Percentiles rank a stretch among this genome's conserved stretches.
These are phyloP conservation scores for Drosophila ananassae DNA, from an alignment of 1,140 invertebrate species.

Conservation along the genomic window DNA sequence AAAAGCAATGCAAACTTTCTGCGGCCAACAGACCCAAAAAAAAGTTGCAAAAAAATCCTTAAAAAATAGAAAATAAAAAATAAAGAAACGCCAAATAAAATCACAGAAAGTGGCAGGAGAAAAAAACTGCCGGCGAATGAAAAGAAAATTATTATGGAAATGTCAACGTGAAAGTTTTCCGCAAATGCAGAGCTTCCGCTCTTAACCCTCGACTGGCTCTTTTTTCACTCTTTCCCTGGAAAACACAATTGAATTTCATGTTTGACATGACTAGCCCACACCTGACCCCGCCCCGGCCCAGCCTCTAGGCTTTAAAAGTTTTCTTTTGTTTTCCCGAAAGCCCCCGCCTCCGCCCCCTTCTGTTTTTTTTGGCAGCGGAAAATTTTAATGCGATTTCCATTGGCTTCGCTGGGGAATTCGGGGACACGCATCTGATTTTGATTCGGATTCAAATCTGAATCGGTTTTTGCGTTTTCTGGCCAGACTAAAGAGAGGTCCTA, in stretches of 20 bases:
- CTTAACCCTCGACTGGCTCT: conserved; percentile 9
- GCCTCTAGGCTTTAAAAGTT: conserved; percentile 37
- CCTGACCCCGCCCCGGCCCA: not conserved
- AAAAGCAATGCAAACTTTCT: conserved; percentile 79
- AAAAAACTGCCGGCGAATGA: conserved; percentile 34
- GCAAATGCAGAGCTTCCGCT: conserved; percentile 63
- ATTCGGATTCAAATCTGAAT: not conserved
- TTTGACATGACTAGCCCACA: conserved; percentile 62
- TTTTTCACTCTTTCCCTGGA: not conserved
- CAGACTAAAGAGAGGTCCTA: not conserved
- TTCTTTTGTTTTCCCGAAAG: conserved; percentile 53
- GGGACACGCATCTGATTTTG: conserved; percentile 18
- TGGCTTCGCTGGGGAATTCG: conserved; percentile 37
- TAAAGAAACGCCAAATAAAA: conserved; percentile 26
- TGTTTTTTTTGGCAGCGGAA: conserved; percentile 7
- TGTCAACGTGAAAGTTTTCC: conserved; percentile 79
- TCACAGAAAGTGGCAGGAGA: conserved; percentile 22
- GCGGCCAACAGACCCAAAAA: conserved; percentile 13
- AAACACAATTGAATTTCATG: conserved; percentile 79
- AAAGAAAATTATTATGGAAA: conserved; percentile 81
- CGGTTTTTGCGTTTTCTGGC: not conserved
- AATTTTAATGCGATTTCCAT: conserved; percentile 78
- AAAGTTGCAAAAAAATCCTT: conserved; percentile 6
- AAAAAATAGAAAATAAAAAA: conserved; percentile 1
- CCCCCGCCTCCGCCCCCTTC: too few species aligned